Base-by-base conservation (phyloP, 2,797 vertebrate genomes). In the Lepus oiostolus region DNA sequence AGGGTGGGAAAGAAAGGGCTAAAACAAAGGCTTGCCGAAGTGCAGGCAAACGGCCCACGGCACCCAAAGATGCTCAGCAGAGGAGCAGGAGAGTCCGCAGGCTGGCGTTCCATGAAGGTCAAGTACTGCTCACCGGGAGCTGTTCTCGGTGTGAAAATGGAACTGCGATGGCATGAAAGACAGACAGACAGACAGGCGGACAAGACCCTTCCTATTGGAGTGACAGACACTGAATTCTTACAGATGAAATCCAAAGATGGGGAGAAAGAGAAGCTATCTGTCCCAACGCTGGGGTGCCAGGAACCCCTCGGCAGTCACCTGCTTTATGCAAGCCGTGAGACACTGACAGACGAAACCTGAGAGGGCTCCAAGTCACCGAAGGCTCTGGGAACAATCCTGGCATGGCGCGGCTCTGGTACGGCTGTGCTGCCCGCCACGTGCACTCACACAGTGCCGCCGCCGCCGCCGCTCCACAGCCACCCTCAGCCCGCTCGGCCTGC, bases 381-480 rank as follows among this genome's bases (percentile, higher is more conserved):
- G 70, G 71, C 26, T 58, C 35, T 19, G 1, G 12, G 35, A 62
- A 32, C n/a, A 63, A 38, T 12, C 8, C 62, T 3, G 63, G 24
- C 0, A 9, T 5, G 65, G 83, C 0, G 0, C 1, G 1, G 38
- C 17, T 35, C 13, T 2, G 26, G 4, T 0, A 19, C 0, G 35
- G 70, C 60, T 65, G 2, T 0, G 38, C 75, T 8, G 50, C 26
- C n/a, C 7, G 22, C 42, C 24, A 14, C 24, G 26, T 14, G n/a
- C 4, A 6, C 26, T 58, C 21, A 86, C 67, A 24, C 54, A 17
- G 54, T 8, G 3, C 62, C 12, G 3, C 62, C 58, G 30, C 50
- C 26, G 2, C 5, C 5, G 1, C 32, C 2, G 47, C 26, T n/a
- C 79, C 14, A 5, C 32, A 6, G 50, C 7, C 8, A 30, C 14